These are phyloP conservation scores for Ectropis crepuscularia DNA, from an alignment of 2,888 invertebrate species.

Conservation along the genomic window DNA sequence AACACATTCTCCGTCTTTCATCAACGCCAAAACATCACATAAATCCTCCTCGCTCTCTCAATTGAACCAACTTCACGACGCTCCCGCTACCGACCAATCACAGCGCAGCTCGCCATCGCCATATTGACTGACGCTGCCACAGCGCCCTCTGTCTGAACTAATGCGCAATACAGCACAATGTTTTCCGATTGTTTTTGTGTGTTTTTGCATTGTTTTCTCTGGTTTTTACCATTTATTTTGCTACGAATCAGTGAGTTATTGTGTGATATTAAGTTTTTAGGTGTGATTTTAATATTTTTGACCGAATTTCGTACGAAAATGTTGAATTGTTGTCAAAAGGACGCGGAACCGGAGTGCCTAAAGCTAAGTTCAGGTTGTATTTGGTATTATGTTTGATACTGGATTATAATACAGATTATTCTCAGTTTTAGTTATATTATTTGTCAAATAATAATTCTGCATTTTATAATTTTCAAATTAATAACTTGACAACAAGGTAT, in stretches of 20 bases:
- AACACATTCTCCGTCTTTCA: constrained; percentile 80
- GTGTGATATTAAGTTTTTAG: constrained; percentile 50
- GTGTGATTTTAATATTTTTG: constrained; percentile 45
- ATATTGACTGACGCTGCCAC: constrained; percentile 74
- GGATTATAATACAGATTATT: not conserved
- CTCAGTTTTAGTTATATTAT: not conserved
- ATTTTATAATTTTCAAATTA: not conserved
- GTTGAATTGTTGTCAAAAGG: constrained; percentile 51
- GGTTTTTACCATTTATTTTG: constrained; percentile 50
- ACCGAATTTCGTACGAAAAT: constrained; percentile 53
- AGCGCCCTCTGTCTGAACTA: constrained; percentile 72
- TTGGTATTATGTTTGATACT: constrained; percentile 39
- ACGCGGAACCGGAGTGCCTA: constrained; percentile 59
- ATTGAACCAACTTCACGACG: constrained; percentile 72
- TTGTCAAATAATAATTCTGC: not conserved
- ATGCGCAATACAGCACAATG: constrained; percentile 63
- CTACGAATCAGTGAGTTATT: constrained; percentile 58
- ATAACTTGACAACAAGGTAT: not conserved
- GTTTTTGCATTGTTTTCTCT: constrained; percentile 64
- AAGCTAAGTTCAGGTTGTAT: constrained; percentile 69
- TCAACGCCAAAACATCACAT: constrained; percentile 78
- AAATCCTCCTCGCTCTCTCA: constrained; percentile 78
- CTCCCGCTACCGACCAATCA: constrained; percentile 67
- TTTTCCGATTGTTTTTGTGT: constrained; percentile 72
- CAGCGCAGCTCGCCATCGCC: constrained; percentile 70